These are phyloP conservation scores for Bombylius discolor DNA, from an alignment of 2,888 invertebrate species.

Conservation along the genomic window DNA sequence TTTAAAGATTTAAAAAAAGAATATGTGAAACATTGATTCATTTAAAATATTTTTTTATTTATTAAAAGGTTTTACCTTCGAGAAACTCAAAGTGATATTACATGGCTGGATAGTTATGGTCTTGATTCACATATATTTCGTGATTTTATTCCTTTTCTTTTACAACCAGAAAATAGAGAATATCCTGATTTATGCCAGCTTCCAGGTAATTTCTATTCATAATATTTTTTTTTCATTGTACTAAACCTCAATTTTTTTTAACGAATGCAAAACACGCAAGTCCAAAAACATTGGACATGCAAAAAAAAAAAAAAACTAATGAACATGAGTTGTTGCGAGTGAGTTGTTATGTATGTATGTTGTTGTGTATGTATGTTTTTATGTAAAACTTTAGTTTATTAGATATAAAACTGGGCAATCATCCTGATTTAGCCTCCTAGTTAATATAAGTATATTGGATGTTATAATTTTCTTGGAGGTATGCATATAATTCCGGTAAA, in stretches of 20 bases:
- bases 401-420: no score
- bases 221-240: background rate
- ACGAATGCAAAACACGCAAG: background rate
- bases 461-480: no score
- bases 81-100: slow-evolving; percentile 70
- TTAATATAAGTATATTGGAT: no score
- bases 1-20: background rate
- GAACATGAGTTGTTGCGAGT: no score
- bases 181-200: slow-evolving; percentile 92
- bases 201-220: slow-evolving; percentile 37
- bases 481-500: no score
- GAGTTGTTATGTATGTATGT: no score
- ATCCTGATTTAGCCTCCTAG: no score
- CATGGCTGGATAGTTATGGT: slow-evolving; percentile 78
- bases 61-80: slow-evolving; percentile 66
- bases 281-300: background rate
- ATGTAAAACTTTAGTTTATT: no score
- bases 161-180: slow-evolving; percentile 85
- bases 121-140: slow-evolving; percentile 86
- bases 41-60: background rate
- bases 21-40: background rate
- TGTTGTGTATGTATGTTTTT: no score
- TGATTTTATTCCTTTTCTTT: slow-evolving; percentile 80
- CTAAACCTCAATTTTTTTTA: background rate
- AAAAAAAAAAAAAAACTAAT: no score